Conservation (phyloP, 1,140 invertebrate genomes). For the Oreohelix idahoensis region DNA sequence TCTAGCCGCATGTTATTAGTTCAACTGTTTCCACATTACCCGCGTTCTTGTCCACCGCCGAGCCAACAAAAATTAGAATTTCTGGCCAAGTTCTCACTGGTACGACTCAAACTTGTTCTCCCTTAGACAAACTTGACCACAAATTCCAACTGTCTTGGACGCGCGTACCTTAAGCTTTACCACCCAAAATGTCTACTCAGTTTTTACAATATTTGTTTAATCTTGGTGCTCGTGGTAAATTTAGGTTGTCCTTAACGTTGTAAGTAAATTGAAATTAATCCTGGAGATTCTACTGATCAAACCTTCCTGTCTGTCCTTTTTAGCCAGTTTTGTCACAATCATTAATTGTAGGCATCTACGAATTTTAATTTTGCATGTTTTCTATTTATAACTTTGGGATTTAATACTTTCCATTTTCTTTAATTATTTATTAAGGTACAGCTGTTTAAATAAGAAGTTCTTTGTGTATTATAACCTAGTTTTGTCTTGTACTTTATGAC, state of each 20-base stretch:
- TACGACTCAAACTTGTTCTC: not conserved
- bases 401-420: no score
- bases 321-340: no score
- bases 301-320: not conserved
- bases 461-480: no score
- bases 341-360: no score
- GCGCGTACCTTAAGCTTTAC: not conserved
- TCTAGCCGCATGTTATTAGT: not conserved
- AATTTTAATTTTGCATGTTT: no score
- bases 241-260: not conserved
- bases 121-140: not conserved
- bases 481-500: no score
- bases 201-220: not conserved
- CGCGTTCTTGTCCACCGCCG: not conserved
- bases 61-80: constrained; percentile 24
- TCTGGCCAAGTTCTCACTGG: not conserved
- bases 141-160: not conserved
- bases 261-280: constrained; percentile 10
- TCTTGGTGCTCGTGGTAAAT: not conserved
- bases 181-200: not conserved
- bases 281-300: not conserved
- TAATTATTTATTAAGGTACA: no score
- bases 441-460: no score
- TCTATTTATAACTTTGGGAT: no score
- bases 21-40: constrained; percentile 4